These are phyloP conservation scores for Trachelus troglodyta DNA, from an alignment of 2,888 invertebrate species.

Conservation along the genomic window DNA sequence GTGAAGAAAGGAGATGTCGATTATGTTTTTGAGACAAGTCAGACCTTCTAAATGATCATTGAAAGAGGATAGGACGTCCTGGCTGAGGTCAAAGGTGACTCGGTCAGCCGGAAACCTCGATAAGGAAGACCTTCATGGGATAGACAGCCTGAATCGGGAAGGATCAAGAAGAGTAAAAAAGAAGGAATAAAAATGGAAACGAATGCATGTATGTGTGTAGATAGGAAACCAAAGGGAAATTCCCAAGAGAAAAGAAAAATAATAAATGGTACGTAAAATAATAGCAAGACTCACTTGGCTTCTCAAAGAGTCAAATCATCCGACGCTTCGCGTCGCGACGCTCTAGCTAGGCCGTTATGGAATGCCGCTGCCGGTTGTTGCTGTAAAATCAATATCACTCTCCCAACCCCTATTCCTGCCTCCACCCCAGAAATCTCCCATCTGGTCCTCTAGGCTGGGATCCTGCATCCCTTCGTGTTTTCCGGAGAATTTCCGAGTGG, in stretches of 20 bases:
- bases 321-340: neutral
- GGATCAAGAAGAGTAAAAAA: neutral
- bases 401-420: slow-evolving; percentile 19
- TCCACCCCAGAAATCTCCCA: slow-evolving; percentile 7
- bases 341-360: slow-evolving; percentile 40
- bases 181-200: neutral
- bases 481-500: neutral
- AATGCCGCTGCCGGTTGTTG: slow-evolving; percentile 55
- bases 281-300: neutral
- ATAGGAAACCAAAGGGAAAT: neutral
- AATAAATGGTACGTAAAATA: neutral
- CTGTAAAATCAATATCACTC: slow-evolving; percentile 58
- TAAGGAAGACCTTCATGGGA: neutral
- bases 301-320: slow-evolving; percentile 18
- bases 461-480: neutral
- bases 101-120: slow-evolving; percentile 28
- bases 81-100: neutral
- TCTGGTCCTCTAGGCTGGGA: slow-evolving; percentile 23
- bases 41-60: neutral
- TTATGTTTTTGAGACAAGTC: neutral
- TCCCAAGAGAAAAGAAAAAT: neutral
- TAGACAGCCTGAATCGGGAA: neutral
- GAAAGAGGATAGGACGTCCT: neutral
- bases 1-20: neutral
- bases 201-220: neutral